A percentile compares a stretch with the other conserved stretches of the same genome.
phyloP scores from a whole-genome alignment of 2,113 vertebrate genomes.

The Pontoporia blainvillei region DNA sequence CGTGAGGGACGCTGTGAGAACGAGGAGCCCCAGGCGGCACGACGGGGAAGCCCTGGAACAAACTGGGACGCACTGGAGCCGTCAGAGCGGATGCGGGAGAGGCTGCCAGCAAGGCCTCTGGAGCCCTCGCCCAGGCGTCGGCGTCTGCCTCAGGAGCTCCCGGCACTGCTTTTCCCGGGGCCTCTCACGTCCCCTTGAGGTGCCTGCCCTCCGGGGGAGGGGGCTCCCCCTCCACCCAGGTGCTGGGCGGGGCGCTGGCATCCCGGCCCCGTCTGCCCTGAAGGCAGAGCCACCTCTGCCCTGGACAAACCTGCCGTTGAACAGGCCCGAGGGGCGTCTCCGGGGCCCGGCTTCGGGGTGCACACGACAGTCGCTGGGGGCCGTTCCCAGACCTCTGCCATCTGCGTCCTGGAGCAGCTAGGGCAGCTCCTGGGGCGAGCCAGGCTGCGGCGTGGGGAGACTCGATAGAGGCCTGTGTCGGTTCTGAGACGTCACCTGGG shows the following conservation, averaged over 20 bases:
- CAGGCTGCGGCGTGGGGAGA: fast-evolving
- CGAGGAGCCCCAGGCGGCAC: background rate
- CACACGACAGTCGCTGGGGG: background rate
- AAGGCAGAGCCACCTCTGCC: background rate
- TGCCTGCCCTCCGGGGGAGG: no score
- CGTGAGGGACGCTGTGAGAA: background rate
- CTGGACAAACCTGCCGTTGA: fast-evolving
- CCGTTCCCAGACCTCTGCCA: background rate
- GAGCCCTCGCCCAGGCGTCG: no score
- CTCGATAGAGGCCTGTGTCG: background rate
- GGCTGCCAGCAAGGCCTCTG: no score
- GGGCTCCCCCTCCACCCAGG: background rate
- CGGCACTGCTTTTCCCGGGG: no score
- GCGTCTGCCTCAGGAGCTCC: no score
- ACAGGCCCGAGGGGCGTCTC: background rate
- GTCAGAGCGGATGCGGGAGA: no score
- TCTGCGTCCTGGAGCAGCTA: fast-evolving
- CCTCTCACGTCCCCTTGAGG: no score
- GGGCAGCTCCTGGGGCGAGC: background rate
- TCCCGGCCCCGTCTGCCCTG: background rate
- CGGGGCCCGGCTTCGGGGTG: background rate
- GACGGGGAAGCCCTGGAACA: fast-evolving
- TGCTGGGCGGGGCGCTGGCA: no score
- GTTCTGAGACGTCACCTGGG: background rate
- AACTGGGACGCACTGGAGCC: no score